Conservation (phyloP, 2,888 invertebrate species). For the Sphinx pinastri region DNA sequence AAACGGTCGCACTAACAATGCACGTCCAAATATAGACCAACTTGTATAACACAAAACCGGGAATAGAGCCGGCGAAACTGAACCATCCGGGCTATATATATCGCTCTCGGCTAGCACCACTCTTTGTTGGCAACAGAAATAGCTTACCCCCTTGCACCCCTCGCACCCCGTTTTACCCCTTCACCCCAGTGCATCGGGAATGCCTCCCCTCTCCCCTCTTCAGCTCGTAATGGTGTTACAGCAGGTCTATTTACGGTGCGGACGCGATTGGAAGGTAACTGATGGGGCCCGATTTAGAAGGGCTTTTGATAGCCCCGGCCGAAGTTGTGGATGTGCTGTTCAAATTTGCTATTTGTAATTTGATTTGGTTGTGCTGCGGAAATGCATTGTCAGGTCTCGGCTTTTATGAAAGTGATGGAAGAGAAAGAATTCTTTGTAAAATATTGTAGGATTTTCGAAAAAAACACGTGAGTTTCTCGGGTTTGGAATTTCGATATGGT, state of each 20-base stretch:
- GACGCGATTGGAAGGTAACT: conserved; percentile 17
- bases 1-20: conserved; percentile 49
- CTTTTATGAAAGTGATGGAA: too few species aligned
- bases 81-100: conserved; percentile 69
- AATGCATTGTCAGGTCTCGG: background rate
- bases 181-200: conserved; percentile 7
- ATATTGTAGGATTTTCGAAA: too few species aligned
- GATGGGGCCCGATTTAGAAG: conserved; percentile 17
- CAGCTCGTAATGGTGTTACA: conserved; percentile 15
- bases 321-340: conserved; percentile 6
- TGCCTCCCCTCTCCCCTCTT: background rate
- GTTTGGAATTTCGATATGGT: too few species aligned
- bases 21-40: conserved; percentile 59
- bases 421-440: too few species aligned
- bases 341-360: conserved; percentile 16
- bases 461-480: too few species aligned
- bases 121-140: conserved; percentile 70
- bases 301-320: conserved; percentile 31
- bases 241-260: conserved; percentile 15
- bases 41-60: conserved; percentile 64
- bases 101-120: conserved; percentile 56
- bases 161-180: background rate
- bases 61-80: conserved; percentile 64
- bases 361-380: background rate
- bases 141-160: conserved; percentile 37